phyloP scores from a whole-genome alignment of 2,797 vertebrate genomes.

The Rhinophrynus dorsalis region DNA sequence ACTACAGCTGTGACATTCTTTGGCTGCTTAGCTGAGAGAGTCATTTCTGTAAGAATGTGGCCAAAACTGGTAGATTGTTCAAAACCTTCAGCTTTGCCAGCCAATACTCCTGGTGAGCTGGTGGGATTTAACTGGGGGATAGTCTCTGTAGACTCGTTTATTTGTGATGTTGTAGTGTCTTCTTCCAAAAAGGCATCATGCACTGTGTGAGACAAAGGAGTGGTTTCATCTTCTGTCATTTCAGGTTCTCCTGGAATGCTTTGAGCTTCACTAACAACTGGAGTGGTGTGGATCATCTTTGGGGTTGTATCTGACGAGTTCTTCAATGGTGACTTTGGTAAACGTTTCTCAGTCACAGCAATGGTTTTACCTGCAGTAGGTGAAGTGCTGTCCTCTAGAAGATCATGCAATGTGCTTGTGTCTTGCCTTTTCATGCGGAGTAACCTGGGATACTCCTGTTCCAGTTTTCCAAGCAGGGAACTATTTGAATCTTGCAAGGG shows the following conservation, averaged over 20 bases:
- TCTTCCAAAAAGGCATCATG: not conserved
- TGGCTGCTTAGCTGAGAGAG: not conserved
- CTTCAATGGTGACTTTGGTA: not conserved
- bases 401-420: not conserved
- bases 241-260: not conserved
- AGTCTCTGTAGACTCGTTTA: not conserved
- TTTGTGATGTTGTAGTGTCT: not conserved
- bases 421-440: slow-evolving; percentile 32
- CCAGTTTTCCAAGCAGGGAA: fast-evolving
- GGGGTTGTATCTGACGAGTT: not conserved
- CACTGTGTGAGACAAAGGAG: not conserved
- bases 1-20: not conserved
- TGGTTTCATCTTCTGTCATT: slow-evolving; percentile 9
- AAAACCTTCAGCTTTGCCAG: not conserved
- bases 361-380: fast-evolving
- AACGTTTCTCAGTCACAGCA: not conserved
- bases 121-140: not conserved
- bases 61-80: not conserved
- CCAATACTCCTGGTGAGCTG: not conserved
- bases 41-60: not conserved
- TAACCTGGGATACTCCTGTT: not conserved
- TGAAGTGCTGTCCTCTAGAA: not conserved
- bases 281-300: not conserved
- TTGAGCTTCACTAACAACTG: not conserved
- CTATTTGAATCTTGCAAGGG: not conserved